Percentiles rank a stretch among this genome's conserved stretches.
Evolutionary conservation across 2,888 invertebrate genomes (phyloP).

Genomic region (Hoplodrina ambigua): DNA sequence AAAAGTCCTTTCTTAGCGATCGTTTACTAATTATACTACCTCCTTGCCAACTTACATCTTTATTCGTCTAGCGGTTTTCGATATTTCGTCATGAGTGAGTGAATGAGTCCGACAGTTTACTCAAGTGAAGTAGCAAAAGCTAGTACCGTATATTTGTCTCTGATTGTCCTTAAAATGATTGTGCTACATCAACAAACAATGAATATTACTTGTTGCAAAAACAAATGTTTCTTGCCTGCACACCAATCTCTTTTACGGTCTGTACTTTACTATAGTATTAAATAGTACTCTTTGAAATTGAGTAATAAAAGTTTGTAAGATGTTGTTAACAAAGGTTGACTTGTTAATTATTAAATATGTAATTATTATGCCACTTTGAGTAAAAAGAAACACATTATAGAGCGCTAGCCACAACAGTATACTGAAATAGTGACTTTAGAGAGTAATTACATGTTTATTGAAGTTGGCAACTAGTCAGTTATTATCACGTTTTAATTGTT

Average conservation of each 20-base stretch:
- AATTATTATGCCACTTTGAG: conserved; percentile 13
- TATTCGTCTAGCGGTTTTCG: too few relatives aligned
- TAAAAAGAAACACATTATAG: background rate
- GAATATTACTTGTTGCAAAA: background rate
- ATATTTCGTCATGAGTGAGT: too few relatives aligned
- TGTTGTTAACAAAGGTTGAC: conserved; percentile 17
- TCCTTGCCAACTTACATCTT: too few relatives aligned
- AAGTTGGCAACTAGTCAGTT: conserved; percentile 2
- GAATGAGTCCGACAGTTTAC: too few relatives aligned
- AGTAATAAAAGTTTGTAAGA: background rate
- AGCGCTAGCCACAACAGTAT: background rate
- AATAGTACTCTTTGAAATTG: conserved; percentile 13
- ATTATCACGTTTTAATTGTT: background rate
- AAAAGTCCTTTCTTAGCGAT: too few relatives aligned
- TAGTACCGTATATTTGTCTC: too few relatives aligned
- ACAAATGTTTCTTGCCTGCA: background rate
- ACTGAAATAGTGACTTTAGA: background rate
- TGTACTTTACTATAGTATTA: conserved; percentile 5
- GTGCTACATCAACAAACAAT: too few relatives aligned
- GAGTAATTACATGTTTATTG: conserved; percentile 10
- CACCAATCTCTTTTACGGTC: background rate
- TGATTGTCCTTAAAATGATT: too few relatives aligned
- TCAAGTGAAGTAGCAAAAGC: too few relatives aligned
- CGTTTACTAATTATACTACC: too few relatives aligned
- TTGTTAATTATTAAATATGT: conserved; percentile 19